Percentiles rank a stretch among this genome's conserved stretches.
Evolutionary conservation across 1,140 invertebrate species (phyloP).

Genomic region (Plutomurus gul): DNA sequence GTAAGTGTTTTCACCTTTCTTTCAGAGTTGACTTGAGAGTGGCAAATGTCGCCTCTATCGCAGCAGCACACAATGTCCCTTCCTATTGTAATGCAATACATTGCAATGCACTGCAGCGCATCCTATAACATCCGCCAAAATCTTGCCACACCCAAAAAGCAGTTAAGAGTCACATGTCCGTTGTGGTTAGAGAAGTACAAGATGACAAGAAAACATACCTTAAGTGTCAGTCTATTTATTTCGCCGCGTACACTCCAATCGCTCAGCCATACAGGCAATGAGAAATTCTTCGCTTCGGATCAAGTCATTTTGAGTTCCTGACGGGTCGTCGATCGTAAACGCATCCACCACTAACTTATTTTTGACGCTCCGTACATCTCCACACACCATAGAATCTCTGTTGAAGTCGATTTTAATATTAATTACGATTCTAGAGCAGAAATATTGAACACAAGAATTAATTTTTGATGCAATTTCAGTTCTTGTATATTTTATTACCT

Average conservation of each 20-base stretch:
- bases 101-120: neutral
- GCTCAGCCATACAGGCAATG: neutral
- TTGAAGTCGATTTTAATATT: no score
- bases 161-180: neutral
- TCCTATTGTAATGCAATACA: neutral
- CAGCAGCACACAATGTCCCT: neutral
- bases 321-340: neutral
- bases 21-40: neutral
- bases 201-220: neutral
- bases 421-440: no score
- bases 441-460: no score
- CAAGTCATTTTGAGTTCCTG: neutral
- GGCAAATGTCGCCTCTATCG: neutral
- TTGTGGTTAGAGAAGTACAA: neutral
- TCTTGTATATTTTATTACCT: no score
- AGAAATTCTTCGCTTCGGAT: neutral
- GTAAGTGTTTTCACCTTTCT: neutral
- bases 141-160: neutral
- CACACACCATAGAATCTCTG: neutral
- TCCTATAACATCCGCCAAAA: neutral
- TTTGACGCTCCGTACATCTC: neutral
- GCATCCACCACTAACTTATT: neutral
- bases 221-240: neutral
- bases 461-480: neutral
- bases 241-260: neutral